These are phyloP conservation scores for Ceyx melanurus DNA, from an alignment of 2,113 vertebrate species.

Conservation along the genomic window DNA sequence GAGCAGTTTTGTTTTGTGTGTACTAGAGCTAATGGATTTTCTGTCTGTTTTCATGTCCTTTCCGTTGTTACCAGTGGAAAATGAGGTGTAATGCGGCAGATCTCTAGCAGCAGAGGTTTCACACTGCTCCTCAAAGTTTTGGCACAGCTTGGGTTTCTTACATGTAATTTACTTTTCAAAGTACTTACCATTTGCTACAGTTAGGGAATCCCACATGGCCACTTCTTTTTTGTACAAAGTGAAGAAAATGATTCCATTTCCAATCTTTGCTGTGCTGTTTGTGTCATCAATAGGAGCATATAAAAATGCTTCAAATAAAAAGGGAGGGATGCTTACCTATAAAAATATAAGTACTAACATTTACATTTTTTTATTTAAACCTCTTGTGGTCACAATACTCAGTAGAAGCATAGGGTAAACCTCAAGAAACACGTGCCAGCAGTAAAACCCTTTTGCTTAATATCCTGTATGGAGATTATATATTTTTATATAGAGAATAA, in stretches of 20 bases:
- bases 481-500: background rate
- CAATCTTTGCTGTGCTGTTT: constrained; percentile 85
- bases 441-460: background rate
- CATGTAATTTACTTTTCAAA: background rate
- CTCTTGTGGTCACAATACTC: background rate
- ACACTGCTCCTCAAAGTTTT: background rate
- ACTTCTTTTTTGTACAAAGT: constrained; percentile 84
- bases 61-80: background rate
- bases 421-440: background rate
- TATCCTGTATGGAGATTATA: rapidly evolving
- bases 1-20: background rate
- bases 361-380: background rate
- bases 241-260: constrained; percentile 81
- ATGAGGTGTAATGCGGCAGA: background rate
- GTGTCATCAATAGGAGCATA: constrained; percentile 84
- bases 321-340: constrained; percentile 89
- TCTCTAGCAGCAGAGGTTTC: background rate
- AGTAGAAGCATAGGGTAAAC: background rate
- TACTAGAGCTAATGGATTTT: rapidly evolving
- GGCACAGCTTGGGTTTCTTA: background rate
- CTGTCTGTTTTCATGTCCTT: background rate
- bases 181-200: constrained; percentile 70
- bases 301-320: constrained; percentile 88
- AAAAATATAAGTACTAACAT: background rate
- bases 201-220: constrained; percentile 82